These are phyloP conservation scores for Chitala chitala DNA, from an alignment of 2,113 vertebrate genomes.

Conservation along the genomic window DNA sequence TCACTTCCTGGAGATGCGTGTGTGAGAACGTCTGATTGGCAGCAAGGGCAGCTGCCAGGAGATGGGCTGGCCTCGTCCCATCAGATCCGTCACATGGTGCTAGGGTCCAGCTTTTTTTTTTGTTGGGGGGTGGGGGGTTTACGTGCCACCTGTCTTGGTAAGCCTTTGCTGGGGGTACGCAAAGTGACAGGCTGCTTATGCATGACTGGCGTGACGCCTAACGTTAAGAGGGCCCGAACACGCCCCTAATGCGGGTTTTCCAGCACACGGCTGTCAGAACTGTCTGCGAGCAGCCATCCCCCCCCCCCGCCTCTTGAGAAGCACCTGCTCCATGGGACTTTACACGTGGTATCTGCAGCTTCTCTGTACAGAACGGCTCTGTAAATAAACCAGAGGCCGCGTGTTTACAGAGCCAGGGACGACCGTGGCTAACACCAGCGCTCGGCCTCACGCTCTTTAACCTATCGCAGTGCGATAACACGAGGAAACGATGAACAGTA, in stretches of 20 bases:
- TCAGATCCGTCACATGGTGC: conserved; percentile 65
- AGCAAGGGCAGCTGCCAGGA: conserved; percentile 69
- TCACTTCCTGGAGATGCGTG: conserved; percentile 34
- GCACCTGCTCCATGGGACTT: no score
- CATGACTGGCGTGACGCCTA: conserved; percentile 28
- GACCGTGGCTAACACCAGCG: no score
- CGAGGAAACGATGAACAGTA: neutral
- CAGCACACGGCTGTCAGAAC: conserved; percentile 7
- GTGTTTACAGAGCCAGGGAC: neutral
- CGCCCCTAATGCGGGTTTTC: neutral
- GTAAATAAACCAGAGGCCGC: neutral
- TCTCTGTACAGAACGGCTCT: no score
- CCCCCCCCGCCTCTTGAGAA: no score
- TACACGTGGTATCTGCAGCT: no score
- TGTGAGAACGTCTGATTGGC: conserved; percentile 53
- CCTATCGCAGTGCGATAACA: neutral
- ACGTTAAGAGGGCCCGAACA: neutral
- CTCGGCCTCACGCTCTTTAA: no score
- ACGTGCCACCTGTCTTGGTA: conserved; percentile 57
- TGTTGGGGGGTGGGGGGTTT: no score
- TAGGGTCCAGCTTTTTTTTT: conserved; percentile 44
- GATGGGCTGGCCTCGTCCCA: conserved; percentile 58
- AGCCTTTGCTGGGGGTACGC: conserved; percentile 35
- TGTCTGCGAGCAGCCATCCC: no score
- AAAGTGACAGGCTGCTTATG: conserved; percentile 63